Base-by-base conservation (phyloP, 1,140 invertebrate genomes). In the Lepidurus apus region DNA sequence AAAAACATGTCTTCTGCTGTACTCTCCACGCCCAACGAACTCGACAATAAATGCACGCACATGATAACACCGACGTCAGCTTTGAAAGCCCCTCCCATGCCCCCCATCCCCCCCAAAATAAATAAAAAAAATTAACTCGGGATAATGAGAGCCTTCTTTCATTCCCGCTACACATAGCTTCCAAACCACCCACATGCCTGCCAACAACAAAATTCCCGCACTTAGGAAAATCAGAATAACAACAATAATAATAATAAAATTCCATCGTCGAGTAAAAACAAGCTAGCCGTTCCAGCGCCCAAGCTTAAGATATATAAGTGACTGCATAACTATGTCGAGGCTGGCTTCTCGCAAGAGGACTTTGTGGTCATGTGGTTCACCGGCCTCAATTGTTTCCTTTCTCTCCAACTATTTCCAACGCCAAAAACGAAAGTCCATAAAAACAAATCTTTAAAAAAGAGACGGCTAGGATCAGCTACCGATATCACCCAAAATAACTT, bases 301-400 rank as follows among this genome's bases (percentile, higher is more conserved):
- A 21, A 65, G 21, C 13, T 7, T 9, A n/a, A 21, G 17, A n/a
- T 65, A 4, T 10, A n/a, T 0, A 13, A 65, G 9, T 65, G 53
- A 21, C 6, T 65, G 53, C 53, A 65, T 65, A 65, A 65, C 53
- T 65, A 17, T 65, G 53, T 21, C 53, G 53, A 65, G 53, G 53
- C 53, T 65, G 17, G 1, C 17, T n/a, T 21, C 21, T 7, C 13
- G 53, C 13, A 65, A 65, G 53, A 65, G 53, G 13, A 65, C 21
- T 65, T 65, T 65, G 53, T 65, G 53, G 53, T 65, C 53, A 6
- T 17, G 53, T 65, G 21, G 53, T 65, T 65, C 53, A 9, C 13
- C 13, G 53, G 17, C 53, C 53, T 65, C 53, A 65, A 65, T n/a
- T 65, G 17, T 65, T 65, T 65, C 13, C 53, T 65, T 65, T 65